These are phyloP conservation scores for Ceratosolen fusciceps DNA, from an alignment of 1,140 invertebrate species.

Conservation along the genomic window DNA sequence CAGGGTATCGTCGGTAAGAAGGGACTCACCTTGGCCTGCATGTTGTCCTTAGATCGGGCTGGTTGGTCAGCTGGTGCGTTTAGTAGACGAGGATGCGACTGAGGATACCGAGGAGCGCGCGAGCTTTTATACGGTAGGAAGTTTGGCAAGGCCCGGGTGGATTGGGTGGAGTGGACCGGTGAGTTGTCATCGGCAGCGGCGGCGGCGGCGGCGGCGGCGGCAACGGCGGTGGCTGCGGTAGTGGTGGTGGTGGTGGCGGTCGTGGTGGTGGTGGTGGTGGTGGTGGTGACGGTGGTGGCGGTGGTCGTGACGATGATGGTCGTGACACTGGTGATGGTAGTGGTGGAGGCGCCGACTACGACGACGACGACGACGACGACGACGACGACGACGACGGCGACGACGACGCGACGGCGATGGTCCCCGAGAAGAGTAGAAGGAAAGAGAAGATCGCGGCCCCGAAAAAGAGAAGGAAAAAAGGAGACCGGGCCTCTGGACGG, in stretches of 20 bases:
- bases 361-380: slow-evolving; percentile 17
- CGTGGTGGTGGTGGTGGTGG: slow-evolving; percentile 36
- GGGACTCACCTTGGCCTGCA: slow-evolving; percentile 20
- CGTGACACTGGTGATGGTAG: slow-evolving; percentile 44
- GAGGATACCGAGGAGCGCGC: not conserved
- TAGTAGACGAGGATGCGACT: slow-evolving; percentile 25
- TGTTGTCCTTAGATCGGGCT: not conserved
- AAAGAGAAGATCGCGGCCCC: slow-evolving; percentile 49
- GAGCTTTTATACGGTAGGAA: slow-evolving; percentile 66
- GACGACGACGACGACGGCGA: not conserved
- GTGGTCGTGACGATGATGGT: not conserved
- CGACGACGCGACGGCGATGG: slow-evolving; percentile 32
- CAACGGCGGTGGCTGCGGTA: slow-evolving; percentile 12
- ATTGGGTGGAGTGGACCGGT: not conserved
- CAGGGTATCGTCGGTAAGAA: too few relatives aligned
- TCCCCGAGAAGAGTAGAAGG: slow-evolving; percentile 49
- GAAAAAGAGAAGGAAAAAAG: slow-evolving; percentile 48
- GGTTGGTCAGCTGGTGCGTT: not conserved
- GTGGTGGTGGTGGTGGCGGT: slow-evolving; percentile 31
- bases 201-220: slow-evolving; percentile 27
- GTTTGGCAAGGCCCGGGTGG: slow-evolving; percentile 44
- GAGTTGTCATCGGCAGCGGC: not conserved
- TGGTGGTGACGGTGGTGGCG: slow-evolving; percentile 33
- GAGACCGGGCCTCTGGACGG: not conserved
- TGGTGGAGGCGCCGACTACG: slow-evolving; percentile 39